Evolutionary conservation across 2,113 vertebrate genomes (phyloP).

Genomic region (Tragelaphus scriptus): DNA sequence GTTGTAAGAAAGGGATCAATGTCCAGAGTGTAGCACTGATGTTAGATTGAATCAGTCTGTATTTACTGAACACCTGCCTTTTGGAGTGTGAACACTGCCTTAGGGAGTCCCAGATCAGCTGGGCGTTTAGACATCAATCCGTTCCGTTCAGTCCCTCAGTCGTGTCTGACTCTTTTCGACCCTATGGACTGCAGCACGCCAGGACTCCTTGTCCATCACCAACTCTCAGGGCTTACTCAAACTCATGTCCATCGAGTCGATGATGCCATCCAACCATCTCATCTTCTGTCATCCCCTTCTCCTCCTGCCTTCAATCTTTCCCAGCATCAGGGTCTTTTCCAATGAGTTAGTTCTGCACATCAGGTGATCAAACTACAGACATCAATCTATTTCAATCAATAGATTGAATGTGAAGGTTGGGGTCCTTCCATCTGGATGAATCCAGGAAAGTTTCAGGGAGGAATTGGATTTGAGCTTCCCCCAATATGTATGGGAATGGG

Average conservation of each 20-base stretch:
- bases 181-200: background rate
- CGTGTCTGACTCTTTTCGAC: background rate
- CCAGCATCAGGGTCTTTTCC: background rate
- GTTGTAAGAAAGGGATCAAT: background rate
- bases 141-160: background rate
- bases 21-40: background rate
- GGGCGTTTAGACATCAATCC: background rate
- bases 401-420: background rate
- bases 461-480: background rate
- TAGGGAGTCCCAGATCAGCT: rapidly evolving
- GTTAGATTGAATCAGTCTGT: too few species aligned
- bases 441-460: background rate
- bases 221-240: background rate
- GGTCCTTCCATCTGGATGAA: background rate
- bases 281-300: background rate
- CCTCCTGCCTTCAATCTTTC: background rate
- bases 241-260: background rate
- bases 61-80: background rate
- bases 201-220: background rate
- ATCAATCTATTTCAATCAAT: background rate
- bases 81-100: too few species aligned
- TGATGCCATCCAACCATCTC: background rate
- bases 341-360: background rate
- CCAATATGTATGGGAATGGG: background rate
- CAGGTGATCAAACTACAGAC: background rate